These are phyloP conservation scores for Eulemur rubriventer DNA, from an alignment of 2,797 vertebrate species.

Conservation along the genomic window DNA sequence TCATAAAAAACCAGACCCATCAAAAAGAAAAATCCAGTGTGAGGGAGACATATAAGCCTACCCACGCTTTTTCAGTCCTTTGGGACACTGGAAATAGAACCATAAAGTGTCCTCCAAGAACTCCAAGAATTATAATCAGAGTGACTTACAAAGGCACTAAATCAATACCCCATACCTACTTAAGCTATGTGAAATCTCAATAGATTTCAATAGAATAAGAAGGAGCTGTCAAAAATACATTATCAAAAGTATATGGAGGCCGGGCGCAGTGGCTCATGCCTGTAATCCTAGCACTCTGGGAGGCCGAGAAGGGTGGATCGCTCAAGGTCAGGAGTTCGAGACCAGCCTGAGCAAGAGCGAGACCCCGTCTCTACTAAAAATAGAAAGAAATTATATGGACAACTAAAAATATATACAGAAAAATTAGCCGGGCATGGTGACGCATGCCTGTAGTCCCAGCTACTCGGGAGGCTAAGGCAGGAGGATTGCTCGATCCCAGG, in stretches of 20 bases:
- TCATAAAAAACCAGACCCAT: not conserved
- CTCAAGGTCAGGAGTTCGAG: too few species aligned
- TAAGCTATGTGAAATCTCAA: constrained; percentile 48
- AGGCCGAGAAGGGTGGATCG: too few species aligned
- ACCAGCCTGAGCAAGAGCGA: too few species aligned
- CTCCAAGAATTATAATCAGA: constrained; percentile 55
- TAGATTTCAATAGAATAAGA: constrained; percentile 63
- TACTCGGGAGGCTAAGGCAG: too few species aligned
- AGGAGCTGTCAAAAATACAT: constrained; percentile 65
- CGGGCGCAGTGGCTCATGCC: too few species aligned
- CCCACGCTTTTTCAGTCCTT: constrained; percentile 40
- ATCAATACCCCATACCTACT: constrained; percentile 15
- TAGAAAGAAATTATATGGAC: too few species aligned
- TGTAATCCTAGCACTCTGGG: too few species aligned
- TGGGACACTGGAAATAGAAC: constrained; percentile 55
- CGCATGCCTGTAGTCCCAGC: too few species aligned
- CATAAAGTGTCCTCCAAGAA: constrained; percentile 61
- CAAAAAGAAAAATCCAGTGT: not conserved
- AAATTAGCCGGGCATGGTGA: too few species aligned
- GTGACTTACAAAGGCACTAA: constrained; percentile 54
- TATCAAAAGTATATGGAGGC: constrained; percentile 43
- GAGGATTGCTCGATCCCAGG: too few species aligned
- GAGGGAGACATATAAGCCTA: constrained; percentile 58
- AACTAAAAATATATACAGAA: too few species aligned
- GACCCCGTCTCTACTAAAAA: too few species aligned